Percentiles rank a stretch among this genome's conserved stretches.
Evolutionary conservation across 2,888 invertebrate genomes (phyloP).

Genomic region (Aporophyla nigra): DNA sequence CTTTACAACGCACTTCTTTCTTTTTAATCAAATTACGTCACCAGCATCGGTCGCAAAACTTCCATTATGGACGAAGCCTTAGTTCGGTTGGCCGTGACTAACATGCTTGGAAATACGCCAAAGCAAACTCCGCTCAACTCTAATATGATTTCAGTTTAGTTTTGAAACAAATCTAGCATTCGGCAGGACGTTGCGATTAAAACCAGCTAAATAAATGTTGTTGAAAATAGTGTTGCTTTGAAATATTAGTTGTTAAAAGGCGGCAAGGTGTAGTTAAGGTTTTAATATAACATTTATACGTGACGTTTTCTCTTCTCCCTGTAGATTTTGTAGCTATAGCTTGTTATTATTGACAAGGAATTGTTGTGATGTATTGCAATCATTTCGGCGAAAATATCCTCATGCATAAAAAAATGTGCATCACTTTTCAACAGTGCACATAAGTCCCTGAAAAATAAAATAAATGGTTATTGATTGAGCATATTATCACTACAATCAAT

Average conservation of each 20-base stretch:
- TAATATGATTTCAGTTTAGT: slow-evolving; percentile 86
- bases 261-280: neutral
- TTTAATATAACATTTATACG: neutral
- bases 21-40: slow-evolving; percentile 63
- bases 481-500: neutral
- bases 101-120: slow-evolving; percentile 82
- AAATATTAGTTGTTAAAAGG: slow-evolving; percentile 38
- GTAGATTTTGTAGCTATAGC: too few species aligned
- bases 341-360: neutral
- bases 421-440: neutral
- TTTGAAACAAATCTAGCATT: slow-evolving; percentile 82
- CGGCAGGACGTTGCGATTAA: slow-evolving; percentile 70
- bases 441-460: neutral
- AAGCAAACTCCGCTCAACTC: slow-evolving; percentile 82
- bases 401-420: neutral
- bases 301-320: neutral
- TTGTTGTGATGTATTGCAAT: neutral
- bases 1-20: slow-evolving; percentile 17
- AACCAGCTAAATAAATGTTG: slow-evolving; percentile 67
- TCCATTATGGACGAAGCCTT: slow-evolving; percentile 67
- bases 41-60: slow-evolving; percentile 63
- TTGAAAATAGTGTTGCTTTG: slow-evolving; percentile 51
- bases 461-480: neutral
- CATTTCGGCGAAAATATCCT: neutral
- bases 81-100: slow-evolving; percentile 74